Percentiles rank a stretch among this genome's conserved stretches.
These are phyloP conservation scores for Pterois miles DNA, from an alignment of 2,797 vertebrate species.

Conservation along the genomic window DNA sequence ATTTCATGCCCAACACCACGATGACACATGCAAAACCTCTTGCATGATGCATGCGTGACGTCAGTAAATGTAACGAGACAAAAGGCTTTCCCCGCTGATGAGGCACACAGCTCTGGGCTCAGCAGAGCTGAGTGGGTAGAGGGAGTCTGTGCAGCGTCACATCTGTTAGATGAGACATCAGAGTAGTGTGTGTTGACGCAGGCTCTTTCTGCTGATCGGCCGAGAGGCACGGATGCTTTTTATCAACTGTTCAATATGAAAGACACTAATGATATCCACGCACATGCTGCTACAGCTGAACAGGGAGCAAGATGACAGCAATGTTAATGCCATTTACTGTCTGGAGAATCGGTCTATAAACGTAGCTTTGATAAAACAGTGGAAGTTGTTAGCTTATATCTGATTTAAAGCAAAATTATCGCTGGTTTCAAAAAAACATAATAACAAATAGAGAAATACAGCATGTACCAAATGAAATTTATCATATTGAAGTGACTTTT, in stretches of 20 bases:
- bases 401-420: not conserved
- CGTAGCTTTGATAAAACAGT: not conserved
- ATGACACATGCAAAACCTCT: constrained; percentile 58
- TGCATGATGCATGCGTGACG: constrained; percentile 56
- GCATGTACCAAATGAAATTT: not conserved
- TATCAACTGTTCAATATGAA: constrained; percentile 16
- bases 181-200: constrained; percentile 56
- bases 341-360: not conserved
- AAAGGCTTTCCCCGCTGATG: constrained; percentile 58
- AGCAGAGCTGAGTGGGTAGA: constrained; percentile 59
- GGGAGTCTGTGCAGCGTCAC: constrained; percentile 55
- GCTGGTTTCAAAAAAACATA: not conserved
- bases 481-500: not conserved
- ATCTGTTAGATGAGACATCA: constrained; percentile 62
- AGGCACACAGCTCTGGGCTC: constrained; percentile 41
- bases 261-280: constrained; percentile 17
- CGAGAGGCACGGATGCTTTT: constrained; percentile 19
- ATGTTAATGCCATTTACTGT: not conserved
- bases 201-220: constrained; percentile 31
- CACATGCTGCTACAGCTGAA: constrained; percentile 21
- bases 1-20: constrained; percentile 40
- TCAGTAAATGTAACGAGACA: constrained; percentile 54
- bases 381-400: not conserved
- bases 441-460: not conserved
- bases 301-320: not conserved